Percentiles rank a stretch among this genome's conserved stretches.
phyloP scores from a whole-genome alignment of 1,140 invertebrate species.

The Nymphalis io region DNA sequence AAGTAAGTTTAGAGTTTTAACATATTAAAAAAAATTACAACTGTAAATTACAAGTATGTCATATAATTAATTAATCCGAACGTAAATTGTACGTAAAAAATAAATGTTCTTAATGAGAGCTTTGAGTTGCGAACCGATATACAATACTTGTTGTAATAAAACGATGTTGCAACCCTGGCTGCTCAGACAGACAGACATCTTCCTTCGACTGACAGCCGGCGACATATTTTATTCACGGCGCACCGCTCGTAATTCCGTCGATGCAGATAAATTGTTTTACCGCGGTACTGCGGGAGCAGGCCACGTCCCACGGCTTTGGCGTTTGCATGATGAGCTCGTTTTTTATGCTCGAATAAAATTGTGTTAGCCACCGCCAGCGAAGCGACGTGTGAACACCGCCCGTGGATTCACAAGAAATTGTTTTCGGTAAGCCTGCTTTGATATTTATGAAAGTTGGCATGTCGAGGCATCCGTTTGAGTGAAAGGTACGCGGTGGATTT shows the following conservation, averaged over 20 bases:
- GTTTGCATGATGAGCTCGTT: conserved; percentile 79
- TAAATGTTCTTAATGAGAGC: not conserved
- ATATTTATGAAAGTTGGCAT: conserved; percentile 78
- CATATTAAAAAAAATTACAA: too few species aligned
- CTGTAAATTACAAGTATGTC: too few species aligned
- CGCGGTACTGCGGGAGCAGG: conserved; percentile 64
- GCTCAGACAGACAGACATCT: conserved; percentile 52
- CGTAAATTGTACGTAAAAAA: not conserved
- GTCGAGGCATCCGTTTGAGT: conserved; percentile 60
- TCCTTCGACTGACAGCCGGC: conserved; percentile 68
- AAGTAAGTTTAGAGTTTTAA: too few species aligned
- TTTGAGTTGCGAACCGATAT: not conserved
- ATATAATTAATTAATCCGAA: not conserved
- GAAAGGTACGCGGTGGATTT: conserved; percentile 64
- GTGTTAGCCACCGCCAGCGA: conserved; percentile 68
- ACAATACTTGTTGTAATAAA: conserved; percentile 21
- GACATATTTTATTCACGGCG: conserved; percentile 79
- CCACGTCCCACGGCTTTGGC: conserved; percentile 73
- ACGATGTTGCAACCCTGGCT: conserved; percentile 48
- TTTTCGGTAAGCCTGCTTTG: conserved; percentile 72
- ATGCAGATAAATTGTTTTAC: conserved; percentile 80
- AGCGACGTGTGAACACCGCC: conserved; percentile 65
- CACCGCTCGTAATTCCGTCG: conserved; percentile 76
- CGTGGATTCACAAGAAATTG: conserved; percentile 69
- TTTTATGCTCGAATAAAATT: conserved; percentile 80